Evolutionary conservation across 2,113 vertebrate species (phyloP).

Genomic region (Rallus limicola): DNA sequence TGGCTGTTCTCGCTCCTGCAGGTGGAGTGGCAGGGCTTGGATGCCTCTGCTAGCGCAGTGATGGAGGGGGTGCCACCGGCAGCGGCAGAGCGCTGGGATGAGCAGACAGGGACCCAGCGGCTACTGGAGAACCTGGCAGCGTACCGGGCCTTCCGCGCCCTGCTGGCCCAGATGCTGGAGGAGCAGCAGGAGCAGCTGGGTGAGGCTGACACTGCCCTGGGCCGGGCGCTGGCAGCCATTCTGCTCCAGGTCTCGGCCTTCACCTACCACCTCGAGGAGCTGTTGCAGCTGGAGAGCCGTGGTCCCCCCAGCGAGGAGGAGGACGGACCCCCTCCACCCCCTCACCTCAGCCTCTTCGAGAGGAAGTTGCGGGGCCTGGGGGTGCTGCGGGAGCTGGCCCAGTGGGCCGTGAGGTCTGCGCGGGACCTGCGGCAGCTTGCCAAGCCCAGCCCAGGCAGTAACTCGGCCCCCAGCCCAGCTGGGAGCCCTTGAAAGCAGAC

Average conservation of each 20-base stretch:
- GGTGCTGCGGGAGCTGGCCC: conserved; percentile 76
- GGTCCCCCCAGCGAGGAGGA: background rate
- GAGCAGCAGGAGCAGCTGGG: conserved; percentile 70
- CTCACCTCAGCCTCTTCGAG: conserved; percentile 57
- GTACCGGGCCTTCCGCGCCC: conserved; percentile 68
- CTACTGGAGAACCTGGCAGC: conserved; percentile 74
- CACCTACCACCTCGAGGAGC: conserved; percentile 73
- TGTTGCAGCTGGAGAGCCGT: conserved; percentile 67
- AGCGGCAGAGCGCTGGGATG: conserved; percentile 61
- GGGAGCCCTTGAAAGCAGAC: background rate
- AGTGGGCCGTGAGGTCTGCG: conserved; percentile 71
- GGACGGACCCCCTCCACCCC: accelerated
- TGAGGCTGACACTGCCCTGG: conserved; percentile 41
- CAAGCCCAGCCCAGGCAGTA: background rate
- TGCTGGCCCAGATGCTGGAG: conserved; percentile 75
- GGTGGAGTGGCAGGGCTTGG: conserved; percentile 73
- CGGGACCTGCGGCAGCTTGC: conserved; percentile 72
- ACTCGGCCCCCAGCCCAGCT: accelerated
- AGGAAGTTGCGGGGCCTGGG: conserved; percentile 77
- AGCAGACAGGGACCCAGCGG: conserved; percentile 68
- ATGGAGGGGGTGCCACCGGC: conserved; percentile 71
- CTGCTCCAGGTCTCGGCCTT: conserved; percentile 76
- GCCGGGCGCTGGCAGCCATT: conserved; percentile 51
- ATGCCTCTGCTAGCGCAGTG: background rate
- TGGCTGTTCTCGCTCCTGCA: background rate